Percentiles rank a stretch among this genome's conserved stretches.
Conservation (phyloP, 2,888 invertebrate genomes). For the Patella caerulea region DNA sequence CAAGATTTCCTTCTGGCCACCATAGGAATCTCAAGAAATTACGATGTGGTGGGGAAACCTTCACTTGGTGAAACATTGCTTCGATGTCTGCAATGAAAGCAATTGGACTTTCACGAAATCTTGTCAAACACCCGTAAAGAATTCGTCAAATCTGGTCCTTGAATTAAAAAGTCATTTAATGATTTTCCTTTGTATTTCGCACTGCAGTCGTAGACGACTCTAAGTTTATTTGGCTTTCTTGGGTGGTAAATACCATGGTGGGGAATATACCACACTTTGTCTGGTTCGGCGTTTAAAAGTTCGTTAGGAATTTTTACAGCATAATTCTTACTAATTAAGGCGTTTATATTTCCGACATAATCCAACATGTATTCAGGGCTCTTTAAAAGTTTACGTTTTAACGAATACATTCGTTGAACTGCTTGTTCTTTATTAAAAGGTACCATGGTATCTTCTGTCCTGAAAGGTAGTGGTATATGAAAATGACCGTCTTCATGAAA, state of each 20-base stretch:
- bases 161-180: conserved; percentile 18
- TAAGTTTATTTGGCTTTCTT: conserved; percentile 18
- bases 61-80: too few species aligned
- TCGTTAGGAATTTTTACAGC: conserved; percentile 2
- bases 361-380: conserved; percentile 8
- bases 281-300: neutral
- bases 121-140: too few species aligned
- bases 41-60: too few species aligned
- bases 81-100: too few species aligned
- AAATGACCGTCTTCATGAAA: neutral
- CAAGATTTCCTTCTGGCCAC: too few species aligned
- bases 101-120: too few species aligned
- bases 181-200: conserved; percentile 16
- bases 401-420: neutral
- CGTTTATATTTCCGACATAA: conserved; percentile 19
- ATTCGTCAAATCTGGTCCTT: conserved; percentile 18
- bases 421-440: neutral
- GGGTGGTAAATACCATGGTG: conserved; percentile 26
- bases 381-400: conserved; percentile 13
- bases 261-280: neutral
- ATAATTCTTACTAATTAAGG: conserved; percentile 8
- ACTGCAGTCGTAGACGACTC: conserved; percentile 22
- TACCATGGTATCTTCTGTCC: neutral
- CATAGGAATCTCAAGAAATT: too few species aligned
- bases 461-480: neutral